Evolutionary conservation across 1,140 invertebrate genomes (phyloP).

Genomic region (Drosophila pruinosa): DNA sequence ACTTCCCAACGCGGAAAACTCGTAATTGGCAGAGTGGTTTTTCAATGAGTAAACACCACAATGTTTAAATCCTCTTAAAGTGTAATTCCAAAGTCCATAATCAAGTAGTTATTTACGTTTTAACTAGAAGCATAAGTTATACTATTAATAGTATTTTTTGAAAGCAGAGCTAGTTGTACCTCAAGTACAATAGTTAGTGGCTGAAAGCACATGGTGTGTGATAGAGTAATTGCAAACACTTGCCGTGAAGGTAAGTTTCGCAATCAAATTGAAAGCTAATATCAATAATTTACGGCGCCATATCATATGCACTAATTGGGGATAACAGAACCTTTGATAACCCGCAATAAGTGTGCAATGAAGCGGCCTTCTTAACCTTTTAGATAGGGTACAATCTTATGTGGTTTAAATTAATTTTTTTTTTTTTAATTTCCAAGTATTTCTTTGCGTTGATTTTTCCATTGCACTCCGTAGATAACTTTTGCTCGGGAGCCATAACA

Average conservation of each 20-base stretch:
- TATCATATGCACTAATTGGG: slow-evolving; percentile 12
- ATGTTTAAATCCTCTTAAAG: neutral
- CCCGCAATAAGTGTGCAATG: slow-evolving; percentile 9
- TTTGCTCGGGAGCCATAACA: neutral
- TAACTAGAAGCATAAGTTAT: neutral
- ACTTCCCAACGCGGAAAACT: neutral
- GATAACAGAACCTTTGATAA: slow-evolving; percentile 19
- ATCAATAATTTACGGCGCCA: slow-evolving; percentile 21
- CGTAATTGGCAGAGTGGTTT: slow-evolving; percentile 11
- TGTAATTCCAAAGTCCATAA: slow-evolving; percentile 3
- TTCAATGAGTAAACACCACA: neutral
- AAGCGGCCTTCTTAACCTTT: slow-evolving; percentile 2
- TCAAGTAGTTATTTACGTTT: slow-evolving; percentile 1
- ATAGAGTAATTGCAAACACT: neutral
- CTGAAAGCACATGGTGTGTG: neutral
- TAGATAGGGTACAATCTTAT: slow-evolving; percentile 15
- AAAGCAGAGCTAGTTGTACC: neutral
- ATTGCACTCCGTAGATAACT: slow-evolving; percentile 14
- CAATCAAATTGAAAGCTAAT: slow-evolving; percentile 1
- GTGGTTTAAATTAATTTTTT: slow-evolving; percentile 13
- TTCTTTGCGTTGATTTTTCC: neutral
- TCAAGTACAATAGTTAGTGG: neutral
- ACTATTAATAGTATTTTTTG: neutral
- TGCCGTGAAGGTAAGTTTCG: slow-evolving; percentile 1
- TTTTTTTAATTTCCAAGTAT: slow-evolving; percentile 2